A percentile compares a stretch with the other conserved stretches of the same genome.
Evolutionary conservation across 2,888 invertebrate species (phyloP).

Genomic region (Limnephilus rhombicus): DNA sequence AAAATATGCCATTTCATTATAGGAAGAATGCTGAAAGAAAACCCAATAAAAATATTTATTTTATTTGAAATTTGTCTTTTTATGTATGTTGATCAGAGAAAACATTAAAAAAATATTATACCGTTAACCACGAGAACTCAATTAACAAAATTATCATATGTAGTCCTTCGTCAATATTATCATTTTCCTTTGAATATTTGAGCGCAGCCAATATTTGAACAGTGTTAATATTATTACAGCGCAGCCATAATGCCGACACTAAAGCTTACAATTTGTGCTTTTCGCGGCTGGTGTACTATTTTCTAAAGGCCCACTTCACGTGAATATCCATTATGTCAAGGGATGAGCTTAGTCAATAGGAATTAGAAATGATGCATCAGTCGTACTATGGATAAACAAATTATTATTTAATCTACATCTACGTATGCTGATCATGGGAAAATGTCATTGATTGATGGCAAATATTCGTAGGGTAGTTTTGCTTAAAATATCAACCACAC

Average conservation of each 20-base stretch:
- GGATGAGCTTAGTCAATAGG: background rate
- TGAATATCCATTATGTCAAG: constrained; percentile 29
- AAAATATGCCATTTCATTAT: no score
- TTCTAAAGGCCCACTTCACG: background rate
- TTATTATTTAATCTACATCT: no score
- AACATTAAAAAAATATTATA: background rate
- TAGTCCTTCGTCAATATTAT: background rate
- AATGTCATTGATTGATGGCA: no score
- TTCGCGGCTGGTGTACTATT: constrained; percentile 4
- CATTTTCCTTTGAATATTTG: background rate
- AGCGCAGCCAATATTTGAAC: background rate
- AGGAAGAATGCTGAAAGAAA: no score
- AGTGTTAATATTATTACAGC: background rate
- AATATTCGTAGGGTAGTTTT: no score
- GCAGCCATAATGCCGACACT: background rate
- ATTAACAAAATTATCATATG: background rate
- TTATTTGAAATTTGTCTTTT: background rate
- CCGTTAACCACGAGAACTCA: background rate
- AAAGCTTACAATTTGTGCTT: constrained; percentile 4
- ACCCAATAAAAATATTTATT: no score
- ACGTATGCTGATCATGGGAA: no score
- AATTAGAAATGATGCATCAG: background rate
- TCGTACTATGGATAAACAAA: background rate
- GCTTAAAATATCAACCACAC: no score
- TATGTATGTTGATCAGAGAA: background rate